phyloP scores from a whole-genome alignment of 2,797 vertebrate genomes.

The Xenops minutus region DNA sequence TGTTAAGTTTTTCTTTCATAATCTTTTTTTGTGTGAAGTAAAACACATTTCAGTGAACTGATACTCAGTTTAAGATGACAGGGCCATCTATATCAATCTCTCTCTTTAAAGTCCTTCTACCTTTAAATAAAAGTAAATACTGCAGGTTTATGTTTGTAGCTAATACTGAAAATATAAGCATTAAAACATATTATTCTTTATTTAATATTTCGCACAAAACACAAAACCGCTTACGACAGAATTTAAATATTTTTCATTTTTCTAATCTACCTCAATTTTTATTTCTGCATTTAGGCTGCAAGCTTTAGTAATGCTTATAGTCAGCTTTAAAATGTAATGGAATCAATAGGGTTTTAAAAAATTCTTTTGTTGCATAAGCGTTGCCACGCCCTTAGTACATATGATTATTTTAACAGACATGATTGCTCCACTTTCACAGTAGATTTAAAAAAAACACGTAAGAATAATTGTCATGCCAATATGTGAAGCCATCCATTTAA shows the following conservation, averaged over 20 bases:
- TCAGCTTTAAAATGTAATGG: constrained; percentile 56
- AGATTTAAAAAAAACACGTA: not conserved
- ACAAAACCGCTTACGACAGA: constrained; percentile 68
- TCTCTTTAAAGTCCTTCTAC: constrained; percentile 55
- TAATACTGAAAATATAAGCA: constrained; percentile 50
- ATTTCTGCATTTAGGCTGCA: constrained; percentile 59
- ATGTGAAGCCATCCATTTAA: constrained; percentile 51
- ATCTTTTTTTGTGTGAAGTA: constrained; percentile 45
- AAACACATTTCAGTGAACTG: constrained; percentile 48
- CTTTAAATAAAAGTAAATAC: constrained; percentile 41
- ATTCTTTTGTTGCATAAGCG: constrained; percentile 78
- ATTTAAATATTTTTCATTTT: constrained; percentile 76
- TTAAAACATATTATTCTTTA: constrained; percentile 46
- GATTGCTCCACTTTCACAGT: constrained; percentile 57
- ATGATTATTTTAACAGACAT: constrained; percentile 68
- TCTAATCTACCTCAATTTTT: constrained; percentile 63
- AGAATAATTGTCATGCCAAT: constrained; percentile 18
- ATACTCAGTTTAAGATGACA: constrained; percentile 61
- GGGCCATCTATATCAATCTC: constrained; percentile 57
- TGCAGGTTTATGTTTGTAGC: constrained; percentile 43
- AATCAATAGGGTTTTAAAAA: constrained; percentile 76
- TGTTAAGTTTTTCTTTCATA: constrained; percentile 45
- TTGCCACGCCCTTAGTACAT: constrained; percentile 78
- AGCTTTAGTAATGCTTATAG: constrained; percentile 66
- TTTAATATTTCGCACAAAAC: constrained; percentile 66